Evolutionary conservation across 2,113 vertebrate species (phyloP).

Genomic region (Platichthys flesus): DNA sequence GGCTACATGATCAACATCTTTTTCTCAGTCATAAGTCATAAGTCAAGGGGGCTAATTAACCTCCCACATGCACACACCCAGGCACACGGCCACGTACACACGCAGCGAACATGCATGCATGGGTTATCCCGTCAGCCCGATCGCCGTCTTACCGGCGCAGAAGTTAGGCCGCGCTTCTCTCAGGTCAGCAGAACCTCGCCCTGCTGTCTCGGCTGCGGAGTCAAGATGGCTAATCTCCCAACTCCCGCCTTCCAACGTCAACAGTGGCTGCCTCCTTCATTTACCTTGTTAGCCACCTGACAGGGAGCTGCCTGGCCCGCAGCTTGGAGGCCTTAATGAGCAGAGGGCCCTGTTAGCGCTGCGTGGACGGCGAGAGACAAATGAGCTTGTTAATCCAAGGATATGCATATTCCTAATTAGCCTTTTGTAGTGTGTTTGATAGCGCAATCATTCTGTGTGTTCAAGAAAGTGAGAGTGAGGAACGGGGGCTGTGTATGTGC

Average conservation of each 20-base stretch:
- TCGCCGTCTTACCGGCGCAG: constrained; percentile 39
- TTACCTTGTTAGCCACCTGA: constrained; percentile 68
- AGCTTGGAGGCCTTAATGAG: constrained; percentile 72
- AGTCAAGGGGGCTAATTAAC: constrained; percentile 61
- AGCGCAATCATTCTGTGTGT: constrained; percentile 36
- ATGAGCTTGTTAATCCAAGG: constrained; percentile 67
- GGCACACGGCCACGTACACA: neutral
- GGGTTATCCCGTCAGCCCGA: constrained; percentile 42
- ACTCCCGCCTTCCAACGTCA: constrained; percentile 58
- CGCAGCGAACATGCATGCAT: neutral
- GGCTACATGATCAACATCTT: constrained; percentile 2
- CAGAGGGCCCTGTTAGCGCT: constrained; percentile 65
- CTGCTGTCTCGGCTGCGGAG: constrained; percentile 53
- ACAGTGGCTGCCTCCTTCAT: constrained; percentile 68
- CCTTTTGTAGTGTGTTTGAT: constrained; percentile 69
- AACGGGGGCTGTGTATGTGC: neutral
- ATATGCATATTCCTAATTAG: constrained; percentile 75
- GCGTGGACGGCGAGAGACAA: constrained; percentile 63
- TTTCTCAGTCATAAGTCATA: neutral
- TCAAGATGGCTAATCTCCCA: constrained; percentile 64
- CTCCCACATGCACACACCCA: constrained; percentile 5
- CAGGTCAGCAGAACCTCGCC: constrained; percentile 52
- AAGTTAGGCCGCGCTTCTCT: constrained; percentile 23
- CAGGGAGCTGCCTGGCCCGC: constrained; percentile 61
- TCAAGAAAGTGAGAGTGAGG: constrained; percentile 26